phyloP scores from a whole-genome alignment of 2,888 invertebrate genomes.

The Philereme transversata region DNA sequence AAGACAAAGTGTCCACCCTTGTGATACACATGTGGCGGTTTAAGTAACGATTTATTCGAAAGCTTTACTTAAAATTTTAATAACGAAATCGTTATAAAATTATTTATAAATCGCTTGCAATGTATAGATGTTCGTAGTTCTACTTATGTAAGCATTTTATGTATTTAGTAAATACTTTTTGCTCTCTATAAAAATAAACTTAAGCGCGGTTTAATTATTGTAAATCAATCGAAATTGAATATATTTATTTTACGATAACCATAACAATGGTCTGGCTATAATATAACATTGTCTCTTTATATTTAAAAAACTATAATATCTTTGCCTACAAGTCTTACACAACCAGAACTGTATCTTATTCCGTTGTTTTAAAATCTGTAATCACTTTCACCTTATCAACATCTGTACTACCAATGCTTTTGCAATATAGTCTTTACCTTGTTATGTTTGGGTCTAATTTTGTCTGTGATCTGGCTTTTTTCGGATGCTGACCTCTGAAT shows the following conservation, averaged over 20 bases:
- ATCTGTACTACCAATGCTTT: slow-evolving; percentile 11
- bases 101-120: too few relatives aligned
- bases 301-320: slow-evolving; percentile 52
- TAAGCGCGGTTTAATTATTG: too few relatives aligned
- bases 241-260: not conserved
- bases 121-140: too few relatives aligned
- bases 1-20: too few relatives aligned
- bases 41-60: too few relatives aligned
- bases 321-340: slow-evolving; percentile 26
- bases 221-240: too few relatives aligned
- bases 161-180: too few relatives aligned
- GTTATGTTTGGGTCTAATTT: slow-evolving; percentile 39
- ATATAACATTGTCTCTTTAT: slow-evolving; percentile 55
- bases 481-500: slow-evolving; percentile 72
- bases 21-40: too few relatives aligned
- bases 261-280: slow-evolving; percentile 38
- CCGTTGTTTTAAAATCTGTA: slow-evolving; percentile 27
- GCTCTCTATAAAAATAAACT: too few relatives aligned
- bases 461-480: slow-evolving; percentile 9
- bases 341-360: slow-evolving; percentile 36
- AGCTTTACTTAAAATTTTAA: too few relatives aligned
- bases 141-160: too few relatives aligned
- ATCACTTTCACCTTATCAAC: slow-evolving; percentile 10
- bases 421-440: slow-evolving; percentile 40
- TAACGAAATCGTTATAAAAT: too few relatives aligned